Base-by-base conservation (phyloP, 2,888 invertebrate species). In the Dascillus cervinus region DNA sequence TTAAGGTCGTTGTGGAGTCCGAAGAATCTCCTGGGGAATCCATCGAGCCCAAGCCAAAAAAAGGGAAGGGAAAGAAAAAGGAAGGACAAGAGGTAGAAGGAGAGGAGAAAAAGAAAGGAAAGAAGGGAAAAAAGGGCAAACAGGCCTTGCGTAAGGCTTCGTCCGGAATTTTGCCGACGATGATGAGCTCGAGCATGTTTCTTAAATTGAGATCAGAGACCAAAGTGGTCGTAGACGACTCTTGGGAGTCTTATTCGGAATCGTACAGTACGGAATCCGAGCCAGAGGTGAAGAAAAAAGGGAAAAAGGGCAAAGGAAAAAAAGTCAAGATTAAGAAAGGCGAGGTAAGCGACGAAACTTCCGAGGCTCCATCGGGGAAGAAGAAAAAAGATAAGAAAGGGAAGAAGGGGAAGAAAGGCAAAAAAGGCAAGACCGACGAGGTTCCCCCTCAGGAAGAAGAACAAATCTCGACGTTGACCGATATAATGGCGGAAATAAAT, bases 401-500 rank as follows among this genome's bases (percentile, higher is more conserved):
- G 17, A n/a, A 10, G 13, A 23, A 22, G 10, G 12, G 17, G 13
- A 32, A 26, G 13, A 25, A 37, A 21, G 14, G 17, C 4, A 35
- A 26, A 17, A 32, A 26, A 20, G 17, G 8, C 6, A 3, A 26
- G 13, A 8, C 13, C 4, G 9, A 9, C 11, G 22, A 11, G n/a
- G 13, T 6, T 9, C 11, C 32, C 2, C 20, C 26, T 26, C 20
- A 13, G 10, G 22, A 17, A 2, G 31, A 20, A 20, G 39, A 37
- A 9, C 29, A 21, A 4, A 36, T 17, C 11, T 9, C 15, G 11
- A 10, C 23, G 6, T 13, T 5, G 11, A 11, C 15, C 3, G 39
- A 39, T 10, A 30, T 43, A 3, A 37, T 39, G 34, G 37, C 30
- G 3, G 32, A 36, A 22, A 37, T 43, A 19, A 29, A 25, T 10